phyloP scores from a whole-genome alignment of 2,888 invertebrate species.

The Germaria angustata region DNA sequence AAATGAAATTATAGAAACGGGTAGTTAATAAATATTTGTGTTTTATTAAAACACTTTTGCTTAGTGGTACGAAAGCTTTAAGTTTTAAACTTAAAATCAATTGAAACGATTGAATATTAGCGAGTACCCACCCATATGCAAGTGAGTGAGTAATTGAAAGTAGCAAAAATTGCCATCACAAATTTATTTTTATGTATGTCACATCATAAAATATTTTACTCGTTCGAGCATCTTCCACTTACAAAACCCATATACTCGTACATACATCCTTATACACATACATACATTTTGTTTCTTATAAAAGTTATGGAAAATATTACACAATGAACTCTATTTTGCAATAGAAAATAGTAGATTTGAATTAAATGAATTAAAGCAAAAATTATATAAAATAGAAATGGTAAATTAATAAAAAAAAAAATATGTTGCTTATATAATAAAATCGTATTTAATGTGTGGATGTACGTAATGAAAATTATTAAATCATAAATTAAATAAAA shows the following conservation, averaged over 20 bases:
- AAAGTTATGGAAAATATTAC: slow-evolving; percentile 27
- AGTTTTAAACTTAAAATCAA: too few relatives aligned
- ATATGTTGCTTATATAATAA: neutral
- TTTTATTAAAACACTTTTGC: too few relatives aligned
- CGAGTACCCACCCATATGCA: too few relatives aligned
- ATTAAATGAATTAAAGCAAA: slow-evolving; percentile 17
- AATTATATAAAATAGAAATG: neutral
- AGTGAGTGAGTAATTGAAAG: neutral
- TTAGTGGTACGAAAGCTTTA: too few relatives aligned
- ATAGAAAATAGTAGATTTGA: neutral
- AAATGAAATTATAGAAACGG: too few relatives aligned
- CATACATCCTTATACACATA: too few relatives aligned
- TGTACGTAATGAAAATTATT: too few relatives aligned
- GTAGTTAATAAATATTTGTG: too few relatives aligned
- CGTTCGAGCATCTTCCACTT: neutral
- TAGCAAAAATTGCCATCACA: neutral
- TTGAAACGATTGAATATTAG: neutral
- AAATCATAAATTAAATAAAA: too few relatives aligned
- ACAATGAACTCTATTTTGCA: slow-evolving; percentile 14
- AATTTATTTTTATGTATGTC: slow-evolving; percentile 1
- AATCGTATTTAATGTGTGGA: neutral
- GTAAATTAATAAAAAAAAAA: neutral
- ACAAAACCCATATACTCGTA: too few relatives aligned
- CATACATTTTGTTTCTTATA: neutral
- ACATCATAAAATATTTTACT: neutral